Conservation (phyloP, 1,140 invertebrate species). For the Drosophila takahashii region DNA sequence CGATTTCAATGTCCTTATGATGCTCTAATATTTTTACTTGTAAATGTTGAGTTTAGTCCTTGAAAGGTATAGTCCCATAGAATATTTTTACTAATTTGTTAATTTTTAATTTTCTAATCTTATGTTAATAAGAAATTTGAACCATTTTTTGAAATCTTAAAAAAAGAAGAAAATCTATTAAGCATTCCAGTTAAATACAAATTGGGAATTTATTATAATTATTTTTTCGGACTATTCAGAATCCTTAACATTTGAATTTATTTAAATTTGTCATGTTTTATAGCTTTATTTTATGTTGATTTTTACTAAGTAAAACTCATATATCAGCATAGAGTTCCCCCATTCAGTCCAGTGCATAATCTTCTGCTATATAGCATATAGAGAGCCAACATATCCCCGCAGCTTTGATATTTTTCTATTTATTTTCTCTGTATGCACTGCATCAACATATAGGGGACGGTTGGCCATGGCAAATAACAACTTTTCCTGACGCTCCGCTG, state of each 20-base stretch:
- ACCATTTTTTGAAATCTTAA: no score
- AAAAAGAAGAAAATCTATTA: no score
- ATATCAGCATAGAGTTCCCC: conserved; percentile 1
- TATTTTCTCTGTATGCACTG: conserved; percentile 37
- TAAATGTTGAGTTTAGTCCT: not conserved
- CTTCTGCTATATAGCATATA: conserved; percentile 28
- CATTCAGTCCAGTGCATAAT: conserved; percentile 29
- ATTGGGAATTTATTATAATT: no score
- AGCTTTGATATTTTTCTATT: conserved; percentile 47
- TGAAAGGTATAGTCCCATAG: not conserved
- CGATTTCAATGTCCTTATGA: not conserved
- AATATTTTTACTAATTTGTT: not conserved
- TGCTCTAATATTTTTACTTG: not conserved
- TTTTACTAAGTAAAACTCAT: not conserved
- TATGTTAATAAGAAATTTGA: no score
- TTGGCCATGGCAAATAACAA: conserved; percentile 44
- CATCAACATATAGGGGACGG: conserved; percentile 23
- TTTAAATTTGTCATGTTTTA: not conserved
- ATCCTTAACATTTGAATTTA: not conserved
- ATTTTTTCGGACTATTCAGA: no score
- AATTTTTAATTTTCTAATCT: no score
- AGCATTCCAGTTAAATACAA: no score
- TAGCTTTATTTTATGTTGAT: not conserved
- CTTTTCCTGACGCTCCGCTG: conserved; percentile 38
- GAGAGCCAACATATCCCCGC: conserved; percentile 16